Base-by-base conservation (phyloP, 92 coral and sea anemone genomes). In the Micromussa lordhowensis region DNA sequence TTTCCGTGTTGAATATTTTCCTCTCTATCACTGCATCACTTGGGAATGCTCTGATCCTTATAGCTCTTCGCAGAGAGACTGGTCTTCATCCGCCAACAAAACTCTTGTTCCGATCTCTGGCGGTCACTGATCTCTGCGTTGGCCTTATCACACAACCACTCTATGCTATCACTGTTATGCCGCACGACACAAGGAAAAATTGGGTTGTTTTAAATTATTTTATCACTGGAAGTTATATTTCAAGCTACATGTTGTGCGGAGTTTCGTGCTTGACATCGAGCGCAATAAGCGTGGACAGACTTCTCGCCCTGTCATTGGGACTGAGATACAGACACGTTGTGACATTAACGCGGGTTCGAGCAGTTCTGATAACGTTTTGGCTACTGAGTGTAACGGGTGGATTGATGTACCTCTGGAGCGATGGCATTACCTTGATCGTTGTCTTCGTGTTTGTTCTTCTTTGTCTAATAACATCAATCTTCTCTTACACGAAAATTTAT, bases 201-300 rank as follows among this genome's bases (percentile, higher is more conserved):
- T 1, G 34, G 71, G 34, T 1, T n/a, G 34, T 66, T 66, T 66
- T 66, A 66, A 66, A 66, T 18, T 14, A 44, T 15, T 76, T 76
- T 7, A 66, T 21, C 29, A 44, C 10, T 3, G 58, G 19, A 0
- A 36, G n/a, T 79, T 19, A 61, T 30, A 44, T 61, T 2, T 53
- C 59, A 10, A 57, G 68, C 24, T 53, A 7, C 35, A 55, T 32
- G 63, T 18, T 59, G 21, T 79, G 83, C 24, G 83, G 49, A 5
- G 83, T 79, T 4, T 79, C 83, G 6, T 6, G n/a, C 30, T 58
- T 79, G 6, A 79, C 71, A 79, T 19, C 31, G 51, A 58, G 71
- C 30, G 53, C 83, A 16, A 36, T 82, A 3, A 68, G 77, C 16
- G 57, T 85, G 11, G 73, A 85, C 82, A 55, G 88, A 19, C 75